Percentiles rank a stretch among this genome's conserved stretches.
Evolutionary conservation across 2,113 vertebrate genomes (phyloP).

Genomic region (Candoia aspera): DNA sequence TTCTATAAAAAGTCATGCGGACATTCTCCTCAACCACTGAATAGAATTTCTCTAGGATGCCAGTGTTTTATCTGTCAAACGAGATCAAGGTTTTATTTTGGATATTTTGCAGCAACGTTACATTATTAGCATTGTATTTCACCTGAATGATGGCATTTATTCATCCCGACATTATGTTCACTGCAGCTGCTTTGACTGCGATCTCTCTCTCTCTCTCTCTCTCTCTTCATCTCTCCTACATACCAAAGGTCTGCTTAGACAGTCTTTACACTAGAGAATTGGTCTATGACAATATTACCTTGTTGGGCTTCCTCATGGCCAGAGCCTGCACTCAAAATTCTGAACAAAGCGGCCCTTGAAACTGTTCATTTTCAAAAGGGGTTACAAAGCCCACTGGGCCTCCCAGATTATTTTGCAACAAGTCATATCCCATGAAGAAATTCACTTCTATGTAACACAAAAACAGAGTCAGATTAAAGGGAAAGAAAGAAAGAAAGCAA

Average conservation of each 20-base stretch:
- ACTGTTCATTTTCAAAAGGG: slow-evolving; percentile 68
- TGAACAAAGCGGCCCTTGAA: slow-evolving; percentile 80
- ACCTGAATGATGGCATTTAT: not conserved
- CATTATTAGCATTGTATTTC: not conserved
- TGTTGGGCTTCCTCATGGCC: slow-evolving; percentile 37
- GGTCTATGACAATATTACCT: slow-evolving; percentile 49
- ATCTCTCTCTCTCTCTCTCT: slow-evolving; percentile 41
- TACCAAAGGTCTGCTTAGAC: slow-evolving; percentile 55
- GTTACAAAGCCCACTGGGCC: slow-evolving; percentile 78
- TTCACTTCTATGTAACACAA: slow-evolving; percentile 75
- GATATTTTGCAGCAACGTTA: not conserved
- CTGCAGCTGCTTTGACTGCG: not conserved
- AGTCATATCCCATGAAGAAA: slow-evolving; percentile 84
- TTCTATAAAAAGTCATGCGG: not conserved
- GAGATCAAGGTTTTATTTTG: not conserved
- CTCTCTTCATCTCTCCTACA: slow-evolving; percentile 14
- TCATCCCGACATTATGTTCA: not conserved
- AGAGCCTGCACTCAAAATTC: slow-evolving; percentile 50
- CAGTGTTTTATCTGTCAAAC: not conserved
- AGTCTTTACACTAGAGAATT: slow-evolving; percentile 54
- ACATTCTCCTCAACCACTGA: not conserved
- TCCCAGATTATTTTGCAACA: slow-evolving; percentile 78
- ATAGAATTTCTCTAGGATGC: not conserved
- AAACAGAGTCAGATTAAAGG: slow-evolving; percentile 76
- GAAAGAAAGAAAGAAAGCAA: slow-evolving; percentile 68